A percentile compares a stretch with the other conserved stretches of the same genome.
phyloP scores from a whole-genome alignment of 2,888 invertebrate species.

The Eumerus sabulonum region DNA sequence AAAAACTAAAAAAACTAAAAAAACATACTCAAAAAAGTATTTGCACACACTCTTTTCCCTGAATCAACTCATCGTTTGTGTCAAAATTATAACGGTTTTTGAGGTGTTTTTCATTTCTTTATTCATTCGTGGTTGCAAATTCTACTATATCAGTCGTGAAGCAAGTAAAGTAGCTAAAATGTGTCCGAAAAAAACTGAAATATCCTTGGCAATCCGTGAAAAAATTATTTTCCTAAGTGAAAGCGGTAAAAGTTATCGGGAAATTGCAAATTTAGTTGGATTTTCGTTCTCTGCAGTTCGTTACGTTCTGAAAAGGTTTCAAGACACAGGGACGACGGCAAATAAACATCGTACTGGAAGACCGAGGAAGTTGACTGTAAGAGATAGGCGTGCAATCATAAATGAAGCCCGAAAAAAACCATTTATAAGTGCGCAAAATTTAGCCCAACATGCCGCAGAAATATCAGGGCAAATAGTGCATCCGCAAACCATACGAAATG shows the following conservation, averaged over 20 bases:
- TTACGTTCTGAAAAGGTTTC: neutral
- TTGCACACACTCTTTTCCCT: no score
- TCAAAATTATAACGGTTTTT: no score
- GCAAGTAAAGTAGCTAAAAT: no score
- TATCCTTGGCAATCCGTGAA: slow-evolving; percentile 1
- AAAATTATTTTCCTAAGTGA: neutral
- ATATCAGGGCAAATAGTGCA: no score
- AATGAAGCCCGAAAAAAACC: neutral
- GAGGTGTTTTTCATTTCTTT: no score
- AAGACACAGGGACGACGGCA: neutral
- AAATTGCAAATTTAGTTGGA: neutral
- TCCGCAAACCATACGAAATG: neutral
- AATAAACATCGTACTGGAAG: slow-evolving; percentile 3
- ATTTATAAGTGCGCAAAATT: slow-evolving; percentile 1
- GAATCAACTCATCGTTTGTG: no score
- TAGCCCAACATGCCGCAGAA: neutral
- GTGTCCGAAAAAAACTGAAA: no score
- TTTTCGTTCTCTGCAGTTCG: neutral
- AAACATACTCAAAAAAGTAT: no score
- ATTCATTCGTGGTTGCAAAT: no score
- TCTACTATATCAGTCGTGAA: no score
- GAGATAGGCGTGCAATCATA: neutral
- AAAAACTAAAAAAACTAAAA: no score
- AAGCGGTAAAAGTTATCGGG: neutral
- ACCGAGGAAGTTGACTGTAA: neutral